Base-by-base conservation (phyloP, 2,797 vertebrate species). In the Merluccius polli region DNA sequence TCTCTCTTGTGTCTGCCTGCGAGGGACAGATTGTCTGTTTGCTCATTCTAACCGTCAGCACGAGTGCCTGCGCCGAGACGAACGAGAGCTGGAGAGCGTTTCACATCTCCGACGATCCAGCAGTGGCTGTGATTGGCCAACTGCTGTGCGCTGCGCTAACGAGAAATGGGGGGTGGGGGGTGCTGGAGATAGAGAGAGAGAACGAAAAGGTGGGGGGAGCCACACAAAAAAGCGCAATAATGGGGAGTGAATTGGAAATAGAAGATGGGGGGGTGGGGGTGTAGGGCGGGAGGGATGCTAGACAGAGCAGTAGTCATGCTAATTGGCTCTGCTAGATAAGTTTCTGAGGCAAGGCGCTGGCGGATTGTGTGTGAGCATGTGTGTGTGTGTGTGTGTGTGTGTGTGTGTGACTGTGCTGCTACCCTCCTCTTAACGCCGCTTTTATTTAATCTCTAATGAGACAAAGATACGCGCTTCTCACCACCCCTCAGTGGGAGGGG, bases 271-370 rank as follows among this genome's bases (percentile, higher is more conserved):
- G 30, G 21, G 13, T 16, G 44, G 11, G 33, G 24, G 6, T 13
- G 71, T 79, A 87, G 89, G 89, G 86, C 86, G 89, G 82, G 88
- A 75, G 16, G 31, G 48, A 74, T 72, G 83, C 71, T 83, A 77
- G 79, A 76, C 21, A 35, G 31, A 12, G 31, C 30, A n/a, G 84
- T 87, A 89, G 86, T 90, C 88, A 88, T 89, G 90, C 88, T 92
- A 92, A 92, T 92, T 92, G 90, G 90, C 87, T 89, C 87, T 87
- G 91, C 88, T 87, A 84, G 88, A 84, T 92, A 89, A 87, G 83
- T 92, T 90, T 92, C 86, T 87, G 86, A 83, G 76, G 84, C 67
- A 13, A 73, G 76, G 70, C 59, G 65, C 48, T 71, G 44, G 44
- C 74, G 75, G 71, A 36, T 41, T 68, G n/a, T 33, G 32, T 21